These are phyloP conservation scores for Xestoiulus laeticollis DNA, from an alignment of 2,888 invertebrate species.

Conservation along the genomic window DNA sequence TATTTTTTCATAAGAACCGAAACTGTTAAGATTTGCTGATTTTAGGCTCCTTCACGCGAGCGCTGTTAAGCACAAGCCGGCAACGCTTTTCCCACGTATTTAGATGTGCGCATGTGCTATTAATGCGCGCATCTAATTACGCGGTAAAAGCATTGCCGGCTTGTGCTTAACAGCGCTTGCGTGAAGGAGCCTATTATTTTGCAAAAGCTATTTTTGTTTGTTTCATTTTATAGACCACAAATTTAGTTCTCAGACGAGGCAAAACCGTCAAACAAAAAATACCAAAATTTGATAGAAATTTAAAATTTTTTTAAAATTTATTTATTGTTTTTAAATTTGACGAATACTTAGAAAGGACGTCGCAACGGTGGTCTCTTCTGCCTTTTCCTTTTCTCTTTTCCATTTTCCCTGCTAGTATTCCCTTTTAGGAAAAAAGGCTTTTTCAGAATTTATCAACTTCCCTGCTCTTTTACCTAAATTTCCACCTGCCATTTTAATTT, in stretches of 20 bases:
- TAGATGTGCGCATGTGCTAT: too few relatives aligned
- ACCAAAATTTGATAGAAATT: not conserved
- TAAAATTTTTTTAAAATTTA: not conserved
- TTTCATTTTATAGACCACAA: not conserved
- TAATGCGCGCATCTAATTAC: too few relatives aligned
- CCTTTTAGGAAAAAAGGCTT: not conserved
- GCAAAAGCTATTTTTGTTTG: not conserved
- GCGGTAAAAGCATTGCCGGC: too few relatives aligned
- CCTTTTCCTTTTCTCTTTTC: not conserved
- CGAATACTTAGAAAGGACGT: conserved; percentile 55
- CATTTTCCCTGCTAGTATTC: not conserved
- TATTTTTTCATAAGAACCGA: not conserved
- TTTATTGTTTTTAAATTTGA: conserved; percentile 42
- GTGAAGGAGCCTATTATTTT: too few relatives aligned
- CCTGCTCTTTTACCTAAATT: not conserved
- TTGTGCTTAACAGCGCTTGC: too few relatives aligned
- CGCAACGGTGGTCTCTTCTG: conserved; percentile 47
- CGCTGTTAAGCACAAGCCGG: too few relatives aligned
- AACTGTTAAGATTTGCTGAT: not conserved
- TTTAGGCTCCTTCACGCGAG: too few relatives aligned
- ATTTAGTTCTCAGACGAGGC: not conserved
- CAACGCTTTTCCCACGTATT: too few relatives aligned
- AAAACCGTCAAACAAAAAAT: not conserved
- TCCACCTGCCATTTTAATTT: not conserved
- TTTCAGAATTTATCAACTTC: not conserved